Evolutionary conservation across 2,888 invertebrate species (phyloP), one percentile per base, ranked within the genome.

Genomic region (Stenolophus ochropezus): DNA sequence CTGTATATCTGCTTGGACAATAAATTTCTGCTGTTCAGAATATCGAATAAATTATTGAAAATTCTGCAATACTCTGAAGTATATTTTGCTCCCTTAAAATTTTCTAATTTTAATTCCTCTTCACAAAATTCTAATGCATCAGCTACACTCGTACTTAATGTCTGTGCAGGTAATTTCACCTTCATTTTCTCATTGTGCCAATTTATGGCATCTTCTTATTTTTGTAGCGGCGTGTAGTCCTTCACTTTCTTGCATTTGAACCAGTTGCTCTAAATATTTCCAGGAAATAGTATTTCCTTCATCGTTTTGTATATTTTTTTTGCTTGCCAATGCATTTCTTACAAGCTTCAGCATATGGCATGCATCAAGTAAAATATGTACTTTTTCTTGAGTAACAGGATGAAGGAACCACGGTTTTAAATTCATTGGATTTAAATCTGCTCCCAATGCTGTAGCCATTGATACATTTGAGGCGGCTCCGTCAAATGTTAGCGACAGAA

Each of bases 321-420:
- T 81, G 56, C 75, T 58, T n/a, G 82, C 83, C 4, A 84, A 61
- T 11, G 77, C 75, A 77, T 83, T 84, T 49, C 83, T 75, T 3
- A 74, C 74, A 0, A 84, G 73, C 49, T 84, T 84, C 8, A 84
- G 8, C 84, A 84, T 84, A 49, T 84, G 84, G 49, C 83, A 84
- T 1, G 83, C 71, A 81, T 84, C 83, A 23, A 76, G 79, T 16
- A 82, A 33, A 6, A 78, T 53, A 77, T 53, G 65, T 8, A 82
- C 16, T 6, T 65, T 58, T 11, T 82, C 16, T 4, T 71, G 18
- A 16, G 8, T 61, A n/a, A 61, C 25, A 33, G 33, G 33, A 33
- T 33, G 33, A 33, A 33, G 33, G 8, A 33, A 33, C 33, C 33
- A 33, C 1, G 4, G 33, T 33, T 33, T 33, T 33, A 33, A 33